Evolutionary conservation across 1,140 invertebrate species (phyloP).

Genomic region (Solenopsis invicta): DNA sequence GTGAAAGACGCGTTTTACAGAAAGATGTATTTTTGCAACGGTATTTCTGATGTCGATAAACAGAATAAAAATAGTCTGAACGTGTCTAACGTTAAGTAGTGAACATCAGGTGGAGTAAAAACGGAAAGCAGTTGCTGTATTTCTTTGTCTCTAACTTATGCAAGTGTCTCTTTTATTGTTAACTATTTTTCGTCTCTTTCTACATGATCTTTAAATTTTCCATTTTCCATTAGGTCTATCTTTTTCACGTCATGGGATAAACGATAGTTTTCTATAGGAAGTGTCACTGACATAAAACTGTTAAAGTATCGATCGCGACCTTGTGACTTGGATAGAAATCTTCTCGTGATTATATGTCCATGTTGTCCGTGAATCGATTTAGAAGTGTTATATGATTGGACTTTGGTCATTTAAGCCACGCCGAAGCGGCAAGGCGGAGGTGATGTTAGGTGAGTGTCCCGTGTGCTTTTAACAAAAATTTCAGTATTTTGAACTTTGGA

Average conservation of each 20-base stretch:
- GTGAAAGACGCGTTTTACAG: neutral
- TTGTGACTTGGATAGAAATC: neutral
- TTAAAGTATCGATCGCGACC: neutral
- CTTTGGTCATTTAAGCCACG: conserved; percentile 87
- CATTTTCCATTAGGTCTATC: no score
- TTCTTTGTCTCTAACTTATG: no score
- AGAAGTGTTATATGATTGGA: conserved; percentile 84
- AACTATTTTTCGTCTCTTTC: no score
- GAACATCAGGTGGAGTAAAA: no score
- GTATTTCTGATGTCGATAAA: neutral
- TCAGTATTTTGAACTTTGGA: neutral
- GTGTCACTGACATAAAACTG: neutral
- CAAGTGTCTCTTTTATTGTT: no score
- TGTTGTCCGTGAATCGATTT: conserved; percentile 10
- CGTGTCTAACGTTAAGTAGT: no score
- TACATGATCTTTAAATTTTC: no score
- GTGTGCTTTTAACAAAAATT: neutral
- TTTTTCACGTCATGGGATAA: no score
- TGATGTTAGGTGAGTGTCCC: conserved; percentile 86
- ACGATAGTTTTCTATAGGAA: neutral
- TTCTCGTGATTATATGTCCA: neutral
- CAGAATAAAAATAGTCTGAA: no score
- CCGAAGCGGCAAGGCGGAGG: conserved; percentile 87
- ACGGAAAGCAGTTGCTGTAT: no score
- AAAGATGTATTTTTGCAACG: neutral